Conservation (phyloP, 2,113 vertebrate genomes). For the Pleuronectes platessa region DNA sequence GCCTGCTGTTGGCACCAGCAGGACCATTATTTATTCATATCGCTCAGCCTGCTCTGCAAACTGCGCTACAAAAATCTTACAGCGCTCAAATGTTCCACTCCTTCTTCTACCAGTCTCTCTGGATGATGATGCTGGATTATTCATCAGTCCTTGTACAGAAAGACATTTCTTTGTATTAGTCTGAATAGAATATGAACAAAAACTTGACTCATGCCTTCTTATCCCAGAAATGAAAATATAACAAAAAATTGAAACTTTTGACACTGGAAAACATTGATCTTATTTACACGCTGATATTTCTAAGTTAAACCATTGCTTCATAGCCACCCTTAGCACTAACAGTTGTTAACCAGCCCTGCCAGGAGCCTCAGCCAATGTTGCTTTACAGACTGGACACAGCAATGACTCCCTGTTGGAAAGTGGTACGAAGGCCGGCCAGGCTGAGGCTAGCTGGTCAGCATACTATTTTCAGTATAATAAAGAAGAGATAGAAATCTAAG, state of each 20-base stretch:
- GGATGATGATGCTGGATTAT: slow-evolving; percentile 15
- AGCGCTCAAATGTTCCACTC: slow-evolving; percentile 56
- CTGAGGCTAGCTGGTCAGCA: too few relatives aligned
- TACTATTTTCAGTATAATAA: too few relatives aligned
- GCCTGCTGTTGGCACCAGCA: slow-evolving; percentile 70
- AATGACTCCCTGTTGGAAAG: too few relatives aligned
- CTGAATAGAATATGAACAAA: not conserved
- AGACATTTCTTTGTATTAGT: not conserved
- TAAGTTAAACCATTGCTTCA: not conserved
- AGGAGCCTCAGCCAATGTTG: too few relatives aligned
- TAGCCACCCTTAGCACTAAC: not conserved
- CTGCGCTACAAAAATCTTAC: slow-evolving; percentile 39
- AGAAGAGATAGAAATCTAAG: too few relatives aligned
- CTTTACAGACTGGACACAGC: too few relatives aligned
- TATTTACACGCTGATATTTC: not conserved
- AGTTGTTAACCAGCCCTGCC: not conserved
- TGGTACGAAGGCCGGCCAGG: too few relatives aligned
- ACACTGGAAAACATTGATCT: too few relatives aligned
- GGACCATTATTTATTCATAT: slow-evolving; percentile 80
- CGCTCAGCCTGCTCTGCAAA: slow-evolving; percentile 55
- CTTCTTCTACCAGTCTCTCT: slow-evolving; percentile 26
- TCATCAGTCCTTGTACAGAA: slow-evolving; percentile 2
- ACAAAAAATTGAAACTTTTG: too few relatives aligned
- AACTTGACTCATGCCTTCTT: not conserved
- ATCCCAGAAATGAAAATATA: not conserved